These are phyloP conservation scores for Enhydra lutris DNA, from an alignment of 2,113 vertebrate species.

Conservation along the genomic window DNA sequence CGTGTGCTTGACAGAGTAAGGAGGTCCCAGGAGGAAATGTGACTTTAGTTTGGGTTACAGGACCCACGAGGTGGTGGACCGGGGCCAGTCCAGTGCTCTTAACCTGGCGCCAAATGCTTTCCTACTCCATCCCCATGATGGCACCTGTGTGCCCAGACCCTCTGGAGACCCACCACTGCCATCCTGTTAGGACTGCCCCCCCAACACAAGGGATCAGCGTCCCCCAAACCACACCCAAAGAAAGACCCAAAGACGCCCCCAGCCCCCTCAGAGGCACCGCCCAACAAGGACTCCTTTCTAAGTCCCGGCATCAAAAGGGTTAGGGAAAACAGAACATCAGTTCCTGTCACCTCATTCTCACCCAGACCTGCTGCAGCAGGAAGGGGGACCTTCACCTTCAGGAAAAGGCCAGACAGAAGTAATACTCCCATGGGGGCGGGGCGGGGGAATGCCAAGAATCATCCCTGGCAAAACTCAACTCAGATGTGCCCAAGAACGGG, in stretches of 20 bases:
- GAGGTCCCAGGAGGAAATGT: background rate
- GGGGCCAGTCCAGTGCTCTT: background rate
- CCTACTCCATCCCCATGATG: background rate
- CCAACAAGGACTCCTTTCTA: background rate
- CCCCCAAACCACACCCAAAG: background rate
- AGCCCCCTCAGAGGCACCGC: background rate
- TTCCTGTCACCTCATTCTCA: background rate
- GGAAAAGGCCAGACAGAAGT: background rate
- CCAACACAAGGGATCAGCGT: background rate
- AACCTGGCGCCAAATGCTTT: too few relatives aligned
- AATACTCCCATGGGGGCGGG: accelerated
- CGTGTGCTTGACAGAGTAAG: background rate
- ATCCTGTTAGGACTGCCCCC: background rate
- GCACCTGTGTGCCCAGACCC: background rate
- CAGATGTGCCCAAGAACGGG: accelerated
- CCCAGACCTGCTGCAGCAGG: background rate
- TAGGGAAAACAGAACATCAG: accelerated
- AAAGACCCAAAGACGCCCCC: background rate
- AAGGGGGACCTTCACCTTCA: background rate
- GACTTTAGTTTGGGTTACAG: background rate
- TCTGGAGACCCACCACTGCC: background rate
- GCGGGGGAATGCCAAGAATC: accelerated
- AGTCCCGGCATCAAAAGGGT: background rate
- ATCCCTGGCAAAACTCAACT: background rate
- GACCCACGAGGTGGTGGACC: background rate